A percentile compares a stretch with the other conserved stretches of the same genome.
These are phyloP conservation scores for Trematomus bernacchii DNA, from an alignment of 2,797 vertebrate genomes.

Conservation along the genomic window DNA sequence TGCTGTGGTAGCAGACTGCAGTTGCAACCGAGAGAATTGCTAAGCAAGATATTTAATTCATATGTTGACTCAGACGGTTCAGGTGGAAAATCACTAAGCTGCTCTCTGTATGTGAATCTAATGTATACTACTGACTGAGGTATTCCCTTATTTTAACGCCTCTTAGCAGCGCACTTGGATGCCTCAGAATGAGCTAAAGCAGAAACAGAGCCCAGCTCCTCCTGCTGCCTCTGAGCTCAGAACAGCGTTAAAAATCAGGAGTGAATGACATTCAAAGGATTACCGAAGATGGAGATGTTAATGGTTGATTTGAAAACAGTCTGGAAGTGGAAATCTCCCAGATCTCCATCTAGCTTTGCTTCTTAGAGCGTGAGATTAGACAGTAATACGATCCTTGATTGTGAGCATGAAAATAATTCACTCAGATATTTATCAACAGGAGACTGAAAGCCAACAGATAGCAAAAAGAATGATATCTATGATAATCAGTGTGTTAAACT, in stretches of 20 bases:
- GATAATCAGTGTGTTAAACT: conserved; percentile 71
- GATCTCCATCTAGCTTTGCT: conserved; percentile 71
- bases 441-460: conserved; percentile 56
- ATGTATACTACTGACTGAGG: conserved; percentile 20
- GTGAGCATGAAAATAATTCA: conserved; percentile 75
- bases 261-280: conserved; percentile 75
- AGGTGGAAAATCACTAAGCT: conserved; percentile 36
- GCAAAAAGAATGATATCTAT: conserved; percentile 50
- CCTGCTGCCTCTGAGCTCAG: conserved; percentile 45
- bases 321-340: conserved; percentile 69
- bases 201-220: conserved; percentile 28
- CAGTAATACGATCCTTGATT: conserved; percentile 70
- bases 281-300: conserved; percentile 71
- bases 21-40: conserved; percentile 44
- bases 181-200: conserved; percentile 25
- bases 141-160: conserved; percentile 43
- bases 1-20: conserved; percentile 51
- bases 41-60: conserved; percentile 66
- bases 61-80: conserved; percentile 43
- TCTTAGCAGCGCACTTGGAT: conserved; percentile 39
- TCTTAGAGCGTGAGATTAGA: conserved; percentile 75
- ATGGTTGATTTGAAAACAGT: conserved; percentile 73
- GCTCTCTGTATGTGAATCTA: conserved; percentile 30
- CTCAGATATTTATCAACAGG: conserved; percentile 66
- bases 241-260: conserved; percentile 58